Evolutionary conservation across 2,113 vertebrate species (phyloP).

Genomic region (Collichthys lucidus): DNA sequence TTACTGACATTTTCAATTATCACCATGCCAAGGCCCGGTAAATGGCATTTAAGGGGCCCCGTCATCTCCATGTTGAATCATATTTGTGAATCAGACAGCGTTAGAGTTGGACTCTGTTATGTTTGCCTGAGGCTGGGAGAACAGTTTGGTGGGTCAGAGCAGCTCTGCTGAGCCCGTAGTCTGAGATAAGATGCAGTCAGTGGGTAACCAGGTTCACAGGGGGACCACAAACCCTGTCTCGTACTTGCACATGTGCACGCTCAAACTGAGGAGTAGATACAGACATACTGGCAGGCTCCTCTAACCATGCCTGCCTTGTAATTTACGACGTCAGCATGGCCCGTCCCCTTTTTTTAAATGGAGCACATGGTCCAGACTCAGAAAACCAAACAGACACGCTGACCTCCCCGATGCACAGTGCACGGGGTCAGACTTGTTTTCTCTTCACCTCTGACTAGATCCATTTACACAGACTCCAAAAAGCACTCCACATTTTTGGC

Average conservation of each 20-base stretch:
- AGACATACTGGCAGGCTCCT: constrained; percentile 33
- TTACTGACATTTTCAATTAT: constrained; percentile 85
- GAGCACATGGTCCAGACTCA: constrained; percentile 67
- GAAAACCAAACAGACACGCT: constrained; percentile 77
- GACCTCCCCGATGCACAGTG: constrained; percentile 74
- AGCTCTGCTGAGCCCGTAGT: constrained; percentile 16
- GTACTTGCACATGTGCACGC: not conserved
- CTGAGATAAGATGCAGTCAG: constrained; percentile 46
- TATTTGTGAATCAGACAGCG: constrained; percentile 76
- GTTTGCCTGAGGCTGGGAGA: constrained; percentile 49
- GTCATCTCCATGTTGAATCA: constrained; percentile 80
- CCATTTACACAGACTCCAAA: constrained; percentile 80
- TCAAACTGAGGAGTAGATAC: constrained; percentile 24
- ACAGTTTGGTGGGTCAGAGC: constrained; percentile 44
- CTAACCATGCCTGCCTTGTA: constrained; percentile 58
- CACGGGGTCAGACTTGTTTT: constrained; percentile 81
- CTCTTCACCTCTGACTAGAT: constrained; percentile 75
- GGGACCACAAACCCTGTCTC: constrained; percentile 5
- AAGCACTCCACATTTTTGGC: constrained; percentile 73
- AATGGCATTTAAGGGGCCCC: constrained; percentile 80
- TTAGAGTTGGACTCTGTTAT: constrained; percentile 56
- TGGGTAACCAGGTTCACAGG: constrained; percentile 40
- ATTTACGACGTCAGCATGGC: constrained; percentile 73
- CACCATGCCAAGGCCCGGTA: constrained; percentile 78
- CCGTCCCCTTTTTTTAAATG: constrained; percentile 71